These are phyloP conservation scores for Mnemiopsis leidyi DNA, from an alignment of 37 sponge, comb jelly and placozoan genomes.

Conservation along the genomic window DNA sequence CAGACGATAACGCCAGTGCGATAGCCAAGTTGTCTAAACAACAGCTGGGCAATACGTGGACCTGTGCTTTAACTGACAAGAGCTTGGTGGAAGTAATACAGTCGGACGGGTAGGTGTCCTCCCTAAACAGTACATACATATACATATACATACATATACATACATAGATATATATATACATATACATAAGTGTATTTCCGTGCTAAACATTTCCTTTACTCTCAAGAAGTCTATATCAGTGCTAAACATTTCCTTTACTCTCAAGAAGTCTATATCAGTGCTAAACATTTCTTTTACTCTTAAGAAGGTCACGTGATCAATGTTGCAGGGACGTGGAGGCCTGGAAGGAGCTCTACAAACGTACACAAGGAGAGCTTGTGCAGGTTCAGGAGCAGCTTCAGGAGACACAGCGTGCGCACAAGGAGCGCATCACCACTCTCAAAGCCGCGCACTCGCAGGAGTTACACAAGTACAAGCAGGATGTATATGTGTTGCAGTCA, in stretches of 20 bases:
- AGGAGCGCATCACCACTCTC: neutral
- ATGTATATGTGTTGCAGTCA: slow-evolving; percentile 22
- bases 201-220: no score
- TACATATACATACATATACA: no score
- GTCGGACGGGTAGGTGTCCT: slow-evolving; percentile 45
- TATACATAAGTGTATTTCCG: no score
- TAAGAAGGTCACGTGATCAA: no score
- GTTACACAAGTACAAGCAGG: slow-evolving; percentile 26
- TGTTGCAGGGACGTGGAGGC: slow-evolving; percentile 60
- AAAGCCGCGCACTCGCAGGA: slow-evolving; percentile 34
- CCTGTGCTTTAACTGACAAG: slow-evolving; percentile 15
- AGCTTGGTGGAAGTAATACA: slow-evolving; percentile 46
- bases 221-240: no score
- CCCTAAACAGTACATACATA: no score
- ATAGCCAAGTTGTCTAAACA: slow-evolving; percentile 18
- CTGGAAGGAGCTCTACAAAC: slow-evolving; percentile 61
- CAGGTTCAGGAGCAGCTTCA: slow-evolving; percentile 42
- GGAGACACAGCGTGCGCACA: slow-evolving; percentile 27
- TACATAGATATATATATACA: no score
- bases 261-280: no score
- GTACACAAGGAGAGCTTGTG: slow-evolving; percentile 19
- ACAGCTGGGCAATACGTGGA: slow-evolving; percentile 44
- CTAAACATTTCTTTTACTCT: no score
- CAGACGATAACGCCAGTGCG: no score
- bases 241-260: no score